These are phyloP conservation scores for Sebastes diaconus DNA, from an alignment of 2,797 vertebrate species.

Conservation along the genomic window DNA sequence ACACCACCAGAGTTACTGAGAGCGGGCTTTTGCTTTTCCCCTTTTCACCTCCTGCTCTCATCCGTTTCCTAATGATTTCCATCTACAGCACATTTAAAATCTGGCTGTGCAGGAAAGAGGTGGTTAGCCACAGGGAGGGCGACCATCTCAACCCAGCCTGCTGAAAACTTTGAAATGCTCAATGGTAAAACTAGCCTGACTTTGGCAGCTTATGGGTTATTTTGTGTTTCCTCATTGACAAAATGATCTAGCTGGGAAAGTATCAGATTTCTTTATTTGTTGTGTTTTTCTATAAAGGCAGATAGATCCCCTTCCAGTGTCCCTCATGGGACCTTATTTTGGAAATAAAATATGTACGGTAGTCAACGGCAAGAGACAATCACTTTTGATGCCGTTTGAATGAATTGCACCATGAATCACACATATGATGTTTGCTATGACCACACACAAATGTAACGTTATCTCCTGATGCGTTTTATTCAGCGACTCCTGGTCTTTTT, in stretches of 20 bases:
- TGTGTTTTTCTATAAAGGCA: not conserved
- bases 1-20: slow-evolving; percentile 58
- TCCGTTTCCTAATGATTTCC: slow-evolving; percentile 48
- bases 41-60: slow-evolving; percentile 39
- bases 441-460: no score
- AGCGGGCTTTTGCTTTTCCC: slow-evolving; percentile 13
- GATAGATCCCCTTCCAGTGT: no score
- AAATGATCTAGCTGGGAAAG: not conserved
- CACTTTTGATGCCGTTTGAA: no score
- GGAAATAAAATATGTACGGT: no score
- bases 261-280: not conserved
- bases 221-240: not conserved
- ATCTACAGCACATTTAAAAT: slow-evolving; percentile 37
- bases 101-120: slow-evolving; percentile 35
- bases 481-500: no score
- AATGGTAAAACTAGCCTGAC: not conserved
- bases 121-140: slow-evolving; percentile 32
- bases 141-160: not conserved
- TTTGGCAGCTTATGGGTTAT: no score
- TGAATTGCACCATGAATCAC: no score
- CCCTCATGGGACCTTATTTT: no score
- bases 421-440: no score
- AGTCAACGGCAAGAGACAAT: no score
- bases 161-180: not conserved
- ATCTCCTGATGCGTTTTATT: no score